Evolutionary conservation across 37 sponge, comb jelly and placozoan genomes (phyloP), one percentile per base, ranked within the genome.

Genomic region (Beroe forskalii): DNA sequence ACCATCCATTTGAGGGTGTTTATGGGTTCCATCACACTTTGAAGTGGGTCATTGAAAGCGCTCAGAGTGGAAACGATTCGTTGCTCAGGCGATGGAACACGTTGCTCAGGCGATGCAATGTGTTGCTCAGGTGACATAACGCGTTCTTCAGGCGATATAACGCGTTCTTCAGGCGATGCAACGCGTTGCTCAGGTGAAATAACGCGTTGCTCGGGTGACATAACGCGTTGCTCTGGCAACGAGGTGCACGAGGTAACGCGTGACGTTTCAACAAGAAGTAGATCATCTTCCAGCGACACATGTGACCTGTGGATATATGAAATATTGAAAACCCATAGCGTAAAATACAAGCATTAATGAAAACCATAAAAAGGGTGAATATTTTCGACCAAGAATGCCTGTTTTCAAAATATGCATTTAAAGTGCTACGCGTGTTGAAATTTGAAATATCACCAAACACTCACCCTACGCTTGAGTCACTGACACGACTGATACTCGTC

Each of bases 1-100:
- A 69, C 72, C 19, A 69, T 69, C 72, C 72, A 69, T 1, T 69
- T 69, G 27, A 69, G 38, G 12, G 27, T 69, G 38, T 31, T 69
- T 32, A 32, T 69, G 4, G 27, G 72, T 32, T 69, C 72, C 1
- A 14, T 32, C 36, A 32, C 72, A 64, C 30, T 27, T 22, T 64
- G 30, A 33, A 32, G 4, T 3, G 72, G 1, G 17, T 69, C 55
- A 48, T 12, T 48, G 55, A 12, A 12, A 17, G 55, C 55, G 12
- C 6, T 6, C 12, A 12, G 12, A n/a, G n/a, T n/a, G n/a, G n/a
- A n/a, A n/a, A n/a, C n/a, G n/a, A n/a, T n/a, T n/a, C n/a, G n/a
- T n/a, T 48, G 55, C 55, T 48, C 55, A 6, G 55, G 55, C 12
- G 55, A 48, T 48, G 12, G 6, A 48, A 48, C 55, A 12, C 55